These are phyloP conservation scores for Nymphicus hollandicus DNA, from an alignment of 2,113 vertebrate species.

Conservation along the genomic window DNA sequence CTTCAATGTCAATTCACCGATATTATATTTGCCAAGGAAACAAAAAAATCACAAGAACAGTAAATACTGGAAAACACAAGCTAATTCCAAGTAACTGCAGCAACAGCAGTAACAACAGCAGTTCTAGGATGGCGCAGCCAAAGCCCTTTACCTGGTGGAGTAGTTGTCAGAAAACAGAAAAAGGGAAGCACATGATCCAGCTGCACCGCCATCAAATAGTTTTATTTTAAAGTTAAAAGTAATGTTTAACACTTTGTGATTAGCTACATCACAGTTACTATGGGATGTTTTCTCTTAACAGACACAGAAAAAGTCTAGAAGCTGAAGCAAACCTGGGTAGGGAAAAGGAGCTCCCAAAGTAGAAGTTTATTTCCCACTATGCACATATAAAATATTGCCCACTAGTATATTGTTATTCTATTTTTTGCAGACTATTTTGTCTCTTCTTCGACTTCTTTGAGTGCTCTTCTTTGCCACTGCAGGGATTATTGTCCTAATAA, in stretches of 20 bases:
- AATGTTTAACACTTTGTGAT: not conserved
- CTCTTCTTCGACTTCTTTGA: constrained; percentile 10
- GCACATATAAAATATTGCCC: not conserved
- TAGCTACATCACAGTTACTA: rapidly evolving
- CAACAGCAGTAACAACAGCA: not conserved
- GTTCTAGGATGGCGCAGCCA: not conserved
- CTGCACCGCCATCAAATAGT: not conserved
- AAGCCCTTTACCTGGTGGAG: not conserved
- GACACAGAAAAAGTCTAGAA: not conserved
- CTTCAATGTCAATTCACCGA: not conserved
- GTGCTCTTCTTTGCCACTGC: constrained; percentile 5
- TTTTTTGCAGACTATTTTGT: constrained; percentile 32
- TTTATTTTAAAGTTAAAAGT: not conserved
- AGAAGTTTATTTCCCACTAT: not conserved
- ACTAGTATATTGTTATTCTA: not conserved
- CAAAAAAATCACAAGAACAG: not conserved
- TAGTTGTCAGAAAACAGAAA: not conserved
- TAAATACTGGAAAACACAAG: not conserved
- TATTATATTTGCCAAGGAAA: not conserved
- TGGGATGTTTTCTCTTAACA: not conserved
- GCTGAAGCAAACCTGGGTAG: not conserved
- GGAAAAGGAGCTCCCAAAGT: not conserved
- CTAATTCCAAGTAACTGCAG: not conserved
- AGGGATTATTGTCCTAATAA: constrained; percentile 49
- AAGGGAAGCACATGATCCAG: not conserved